phyloP scores from a whole-genome alignment of 2,113 vertebrate species.

The Pseudolaguvia tuberculata region DNA sequence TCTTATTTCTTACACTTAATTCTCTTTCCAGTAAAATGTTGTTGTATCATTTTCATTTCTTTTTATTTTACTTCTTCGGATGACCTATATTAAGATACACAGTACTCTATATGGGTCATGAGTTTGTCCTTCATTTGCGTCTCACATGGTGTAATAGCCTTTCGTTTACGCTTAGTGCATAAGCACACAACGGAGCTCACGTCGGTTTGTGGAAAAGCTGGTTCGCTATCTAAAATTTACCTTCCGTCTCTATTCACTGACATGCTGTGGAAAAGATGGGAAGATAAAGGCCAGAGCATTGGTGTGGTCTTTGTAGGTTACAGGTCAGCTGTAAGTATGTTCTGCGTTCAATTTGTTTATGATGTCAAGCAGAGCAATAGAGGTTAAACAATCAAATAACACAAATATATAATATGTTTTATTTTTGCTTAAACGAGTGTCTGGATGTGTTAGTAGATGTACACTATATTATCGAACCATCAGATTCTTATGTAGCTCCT shows the following conservation, averaged over 20 bases:
- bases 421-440: too few species aligned
- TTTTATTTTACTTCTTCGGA: slow-evolving; percentile 3
- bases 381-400: too few species aligned
- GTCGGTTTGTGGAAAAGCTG: background rate
- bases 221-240: background rate
- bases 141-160: slow-evolving; percentile 12
- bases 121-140: slow-evolving; percentile 30
- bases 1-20: background rate
- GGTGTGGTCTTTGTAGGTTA: background rate
- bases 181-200: slow-evolving; percentile 26
- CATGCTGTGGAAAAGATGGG: slow-evolving; percentile 37
- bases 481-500: too few species aligned
- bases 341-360: too few species aligned
- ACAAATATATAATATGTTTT: too few species aligned
- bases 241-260: background rate
- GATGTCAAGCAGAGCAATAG: too few species aligned
- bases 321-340: too few species aligned
- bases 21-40: background rate
- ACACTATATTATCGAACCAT: too few species aligned
- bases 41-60: background rate
- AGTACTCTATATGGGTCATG: slow-evolving; percentile 30
- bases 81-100: slow-evolving; percentile 15
- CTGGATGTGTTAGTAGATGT: too few species aligned
- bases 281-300: background rate
- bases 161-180: slow-evolving; percentile 24